Evolutionary conservation across 2,888 invertebrate genomes (phyloP).

Genomic region (Dendrolimus houi): DNA sequence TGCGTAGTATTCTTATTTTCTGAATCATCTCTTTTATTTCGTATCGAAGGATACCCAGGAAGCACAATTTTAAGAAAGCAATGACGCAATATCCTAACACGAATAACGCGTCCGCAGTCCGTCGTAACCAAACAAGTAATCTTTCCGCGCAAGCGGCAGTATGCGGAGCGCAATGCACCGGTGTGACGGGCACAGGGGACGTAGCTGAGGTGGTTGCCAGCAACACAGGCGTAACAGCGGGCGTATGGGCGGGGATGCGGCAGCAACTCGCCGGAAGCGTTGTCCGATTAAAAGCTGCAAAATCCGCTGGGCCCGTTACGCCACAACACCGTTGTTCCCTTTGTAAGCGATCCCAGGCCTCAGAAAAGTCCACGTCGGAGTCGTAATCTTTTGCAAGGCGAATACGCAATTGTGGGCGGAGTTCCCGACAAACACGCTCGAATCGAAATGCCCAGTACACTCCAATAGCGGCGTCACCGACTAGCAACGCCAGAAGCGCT

Average conservation of each 20-base stretch:
- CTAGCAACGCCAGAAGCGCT: constrained; percentile 84
- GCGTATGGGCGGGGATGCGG: constrained; percentile 55
- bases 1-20: constrained; percentile 88
- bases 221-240: constrained; percentile 70
- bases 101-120: constrained; percentile 88
- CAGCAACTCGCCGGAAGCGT: constrained; percentile 63
- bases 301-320: constrained; percentile 79
- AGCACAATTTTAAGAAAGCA: constrained; percentile 91
- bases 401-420: constrained; percentile 80
- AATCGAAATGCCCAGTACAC: constrained; percentile 91
- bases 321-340: constrained; percentile 87
- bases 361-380: constrained; percentile 82
- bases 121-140: constrained; percentile 83
- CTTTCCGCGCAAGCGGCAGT: constrained; percentile 83
- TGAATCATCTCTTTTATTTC: constrained; percentile 95
- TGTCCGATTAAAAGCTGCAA: constrained; percentile 60
- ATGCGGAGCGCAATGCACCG: constrained; percentile 64
- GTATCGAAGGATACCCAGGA: constrained; percentile 89
- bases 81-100: constrained; percentile 91
- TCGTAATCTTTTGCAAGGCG: constrained; percentile 83
- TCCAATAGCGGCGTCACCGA: constrained; percentile 90
- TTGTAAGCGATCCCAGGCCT: constrained; percentile 87
- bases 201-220: constrained; percentile 49
- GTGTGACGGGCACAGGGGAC: constrained; percentile 48
- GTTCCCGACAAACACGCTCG: constrained; percentile 83